Evolutionary conservation across 2,113 vertebrate species (phyloP).

Genomic region (Rhinolophus ferrumequinum): DNA sequence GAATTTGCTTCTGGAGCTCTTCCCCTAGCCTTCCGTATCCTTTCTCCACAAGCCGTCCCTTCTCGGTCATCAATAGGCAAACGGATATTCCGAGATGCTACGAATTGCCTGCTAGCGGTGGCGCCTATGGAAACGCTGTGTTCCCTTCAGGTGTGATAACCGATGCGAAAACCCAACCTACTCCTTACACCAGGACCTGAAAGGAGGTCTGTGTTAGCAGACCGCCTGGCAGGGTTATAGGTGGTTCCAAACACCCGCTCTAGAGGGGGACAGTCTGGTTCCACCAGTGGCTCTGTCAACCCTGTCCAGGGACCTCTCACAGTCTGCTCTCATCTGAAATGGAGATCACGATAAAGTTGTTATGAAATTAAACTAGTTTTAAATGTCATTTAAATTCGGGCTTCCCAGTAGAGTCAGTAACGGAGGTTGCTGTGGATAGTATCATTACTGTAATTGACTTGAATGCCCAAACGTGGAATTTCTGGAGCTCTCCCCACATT

Average conservation of each 20-base stretch:
- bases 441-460: neutral
- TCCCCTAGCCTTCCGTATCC: neutral
- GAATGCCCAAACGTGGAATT: neutral
- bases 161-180: neutral
- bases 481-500: neutral
- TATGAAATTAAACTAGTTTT: neutral
- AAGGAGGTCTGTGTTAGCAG: neutral
- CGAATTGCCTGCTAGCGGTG: neutral
- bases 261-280: neutral
- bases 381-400: neutral
- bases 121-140: neutral
- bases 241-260: accelerated
- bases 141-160: neutral
- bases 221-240: neutral
- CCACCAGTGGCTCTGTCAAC: accelerated
- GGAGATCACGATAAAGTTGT: neutral
- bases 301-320: neutral
- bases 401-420: neutral
- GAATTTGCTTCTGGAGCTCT: neutral
- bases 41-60: neutral
- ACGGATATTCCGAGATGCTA: neutral
- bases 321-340: neutral
- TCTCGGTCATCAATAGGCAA: neutral
- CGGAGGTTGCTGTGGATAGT: neutral
- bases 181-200: neutral